Evolutionary conservation across 2,888 invertebrate species (phyloP).

Genomic region (Eristalis intricaria): DNA sequence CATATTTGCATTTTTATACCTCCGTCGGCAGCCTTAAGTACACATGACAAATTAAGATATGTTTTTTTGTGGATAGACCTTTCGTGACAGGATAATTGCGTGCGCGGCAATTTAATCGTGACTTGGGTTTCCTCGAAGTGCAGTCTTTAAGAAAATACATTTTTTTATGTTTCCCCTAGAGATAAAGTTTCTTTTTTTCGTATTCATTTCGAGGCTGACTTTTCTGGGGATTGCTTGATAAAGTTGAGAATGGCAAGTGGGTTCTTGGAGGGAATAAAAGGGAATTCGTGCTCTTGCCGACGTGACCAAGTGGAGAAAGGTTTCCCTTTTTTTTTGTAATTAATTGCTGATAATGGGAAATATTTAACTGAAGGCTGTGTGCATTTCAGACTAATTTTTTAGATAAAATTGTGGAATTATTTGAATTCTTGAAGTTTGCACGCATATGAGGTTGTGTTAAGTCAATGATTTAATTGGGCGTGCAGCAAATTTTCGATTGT

Average conservation of each 20-base stretch:
- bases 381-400: not conserved
- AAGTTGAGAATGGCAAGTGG: not conserved
- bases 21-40: conserved; percentile 47
- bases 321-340: not conserved
- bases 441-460: not conserved
- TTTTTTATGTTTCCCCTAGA: conserved; percentile 11
- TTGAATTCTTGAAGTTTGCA: not conserved
- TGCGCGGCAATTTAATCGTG: conserved; percentile 47
- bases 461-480: not conserved
- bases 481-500: not conserved
- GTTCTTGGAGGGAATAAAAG: not conserved
- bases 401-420: not conserved
- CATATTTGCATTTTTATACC: conserved; percentile 55
- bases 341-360: not conserved
- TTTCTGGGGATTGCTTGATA: not conserved
- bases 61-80: conserved; percentile 25
- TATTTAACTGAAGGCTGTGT: not conserved
- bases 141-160: conserved; percentile 42
- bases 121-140: conserved; percentile 39
- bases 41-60: conserved; percentile 69
- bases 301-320: not conserved
- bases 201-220: not conserved
- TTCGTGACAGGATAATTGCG: conserved; percentile 62
- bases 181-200: not conserved
- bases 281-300: not conserved